Conservation (phyloP, 2,888 invertebrate species). For the Nymphalis c-album region DNA sequence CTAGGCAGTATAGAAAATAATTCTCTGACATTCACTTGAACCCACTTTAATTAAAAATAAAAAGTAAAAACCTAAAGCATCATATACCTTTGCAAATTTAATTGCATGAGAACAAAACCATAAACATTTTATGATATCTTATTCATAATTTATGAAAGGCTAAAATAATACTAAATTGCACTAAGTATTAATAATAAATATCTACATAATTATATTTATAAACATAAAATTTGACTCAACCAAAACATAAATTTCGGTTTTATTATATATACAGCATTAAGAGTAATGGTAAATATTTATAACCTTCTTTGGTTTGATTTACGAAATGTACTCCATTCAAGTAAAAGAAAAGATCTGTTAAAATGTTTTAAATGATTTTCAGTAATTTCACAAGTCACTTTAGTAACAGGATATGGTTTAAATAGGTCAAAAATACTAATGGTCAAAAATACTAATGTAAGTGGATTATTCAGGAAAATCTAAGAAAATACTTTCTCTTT, state of each 20-base stretch:
- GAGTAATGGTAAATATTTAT: constrained; percentile 10
- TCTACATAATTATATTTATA: constrained; percentile 23
- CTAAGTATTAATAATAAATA: constrained; percentile 34
- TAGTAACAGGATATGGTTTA: neutral
- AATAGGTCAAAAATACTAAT: neutral
- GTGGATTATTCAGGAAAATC: neutral
- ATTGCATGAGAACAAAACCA: neutral
- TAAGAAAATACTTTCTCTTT: neutral
- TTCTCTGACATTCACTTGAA: neutral
- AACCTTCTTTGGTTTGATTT: constrained; percentile 37
- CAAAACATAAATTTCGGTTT: constrained; percentile 18
- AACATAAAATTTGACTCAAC: constrained; percentile 23
- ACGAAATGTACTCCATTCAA: constrained; percentile 19
- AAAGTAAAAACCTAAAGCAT: neutral
- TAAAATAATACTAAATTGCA: constrained; percentile 36
- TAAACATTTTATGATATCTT: neutral
- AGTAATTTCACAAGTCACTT: no score
- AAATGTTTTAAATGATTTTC: neutral
- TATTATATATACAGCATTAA: constrained; percentile 22
- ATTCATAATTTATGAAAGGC: constrained; percentile 9
- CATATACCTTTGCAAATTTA: neutral
- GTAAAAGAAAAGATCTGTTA: neutral
- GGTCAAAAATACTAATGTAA: neutral
- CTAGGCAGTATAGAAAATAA: neutral
- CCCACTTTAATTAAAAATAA: neutral